Evolutionary conservation across 2,113 vertebrate species (phyloP).

Genomic region (Lonchura striata): DNA sequence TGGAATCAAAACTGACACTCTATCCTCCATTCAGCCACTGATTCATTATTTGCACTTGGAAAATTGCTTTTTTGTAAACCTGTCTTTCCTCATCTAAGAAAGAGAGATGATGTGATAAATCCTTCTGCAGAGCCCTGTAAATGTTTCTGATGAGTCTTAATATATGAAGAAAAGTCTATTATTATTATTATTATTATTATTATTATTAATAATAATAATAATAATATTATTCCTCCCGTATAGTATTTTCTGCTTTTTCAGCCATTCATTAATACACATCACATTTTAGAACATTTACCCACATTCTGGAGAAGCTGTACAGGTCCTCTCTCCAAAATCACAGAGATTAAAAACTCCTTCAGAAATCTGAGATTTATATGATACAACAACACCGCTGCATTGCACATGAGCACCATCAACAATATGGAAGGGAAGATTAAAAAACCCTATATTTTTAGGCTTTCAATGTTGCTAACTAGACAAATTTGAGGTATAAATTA

Average conservation of each 20-base stretch:
- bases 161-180: neutral
- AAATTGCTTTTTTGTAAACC: neutral
- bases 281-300: neutral
- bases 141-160: neutral
- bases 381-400: neutral
- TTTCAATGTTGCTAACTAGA: neutral
- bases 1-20: accelerated
- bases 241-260: neutral
- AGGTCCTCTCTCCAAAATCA: neutral
- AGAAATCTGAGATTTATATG: neutral
- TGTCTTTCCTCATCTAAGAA: neutral
- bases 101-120: neutral
- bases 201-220: too few species aligned
- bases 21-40: neutral
- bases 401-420: neutral
- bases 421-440: neutral
- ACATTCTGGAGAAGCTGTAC: neutral
- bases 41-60: neutral
- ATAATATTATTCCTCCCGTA: neutral
- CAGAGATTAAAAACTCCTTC: neutral
- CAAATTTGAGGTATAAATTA: neutral
- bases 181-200: neutral
- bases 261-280: neutral
- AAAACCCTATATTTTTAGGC: neutral
- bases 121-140: neutral